Evolutionary conservation across 2,888 invertebrate genomes (phyloP), one percentile per base, ranked within the genome.

Genomic region (Phyllotreta striolata): DNA sequence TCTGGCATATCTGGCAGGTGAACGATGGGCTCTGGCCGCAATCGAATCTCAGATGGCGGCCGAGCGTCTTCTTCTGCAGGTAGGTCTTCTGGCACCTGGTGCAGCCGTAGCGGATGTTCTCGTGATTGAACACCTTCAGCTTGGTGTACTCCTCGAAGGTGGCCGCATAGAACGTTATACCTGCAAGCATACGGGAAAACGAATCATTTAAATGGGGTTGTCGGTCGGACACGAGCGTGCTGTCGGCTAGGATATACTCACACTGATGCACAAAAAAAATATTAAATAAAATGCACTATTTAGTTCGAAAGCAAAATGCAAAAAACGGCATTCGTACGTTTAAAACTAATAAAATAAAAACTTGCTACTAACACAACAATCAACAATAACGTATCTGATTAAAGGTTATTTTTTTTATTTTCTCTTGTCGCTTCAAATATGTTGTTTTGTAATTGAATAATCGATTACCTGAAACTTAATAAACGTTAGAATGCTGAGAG

Each of bases 31-130:
- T 76, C 62, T 78, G 78, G 0, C 83, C 83, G 68, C 84, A 85
- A 72, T 84, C 84, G 69, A 83, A 81, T 46, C 82, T 78, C 60
- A 81, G 76, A 73, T 85, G 84, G 38, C 83, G 74, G 1, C 80
- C 80, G 43, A 80, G 70, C 2, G 79, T 80, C 72, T 80, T 79
- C 77, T 80, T 79, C 70, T 80, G 80, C 41, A 78, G 74, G 63
- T 81, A 81, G 4, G 77, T 79, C 72, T 78, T 79, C 43, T 74
- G 72, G 73, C 81, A 81, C 59, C 72, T 74, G 24, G 73, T 68
- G 64, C 81, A 81, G 13, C 76, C 78, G 69, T 80, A 81, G 55
- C 79, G 73, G 14, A 78, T 76, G 39, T 64, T 63, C 13, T 77
- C 75, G 62, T 76, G 74, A 62, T 76, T 75, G 70, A 72, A 75